phyloP scores from a whole-genome alignment of 2,113 vertebrate species.

The Sorex fumeus region DNA sequence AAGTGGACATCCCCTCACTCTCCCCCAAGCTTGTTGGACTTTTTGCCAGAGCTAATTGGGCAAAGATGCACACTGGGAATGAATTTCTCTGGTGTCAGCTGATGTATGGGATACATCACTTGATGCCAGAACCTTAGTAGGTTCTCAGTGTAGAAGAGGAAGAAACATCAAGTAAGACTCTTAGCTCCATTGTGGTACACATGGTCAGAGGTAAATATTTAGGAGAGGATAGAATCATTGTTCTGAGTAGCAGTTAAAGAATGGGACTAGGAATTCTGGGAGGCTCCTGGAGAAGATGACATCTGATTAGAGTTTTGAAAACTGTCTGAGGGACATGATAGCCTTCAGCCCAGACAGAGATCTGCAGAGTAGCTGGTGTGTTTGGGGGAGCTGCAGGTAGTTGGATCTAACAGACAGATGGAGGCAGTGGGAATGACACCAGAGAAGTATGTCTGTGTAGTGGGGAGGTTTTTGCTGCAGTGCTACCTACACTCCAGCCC shows the following conservation, averaged over 20 bases:
- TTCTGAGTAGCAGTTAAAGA: background rate
- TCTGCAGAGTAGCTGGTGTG: background rate
- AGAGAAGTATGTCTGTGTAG: background rate
- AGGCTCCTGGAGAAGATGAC: background rate
- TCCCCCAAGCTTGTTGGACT: background rate
- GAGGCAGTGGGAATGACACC: background rate
- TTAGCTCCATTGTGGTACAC: background rate
- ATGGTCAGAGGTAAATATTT: background rate
- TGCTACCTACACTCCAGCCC: too few relatives aligned
- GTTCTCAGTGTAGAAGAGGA: conserved; percentile 19
- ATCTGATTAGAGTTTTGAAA: conserved; percentile 36
- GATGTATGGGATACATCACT: background rate
- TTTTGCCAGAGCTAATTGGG: conserved; percentile 37
- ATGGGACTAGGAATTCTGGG: background rate
- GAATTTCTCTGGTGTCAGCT: conserved; percentile 44
- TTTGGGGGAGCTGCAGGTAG: background rate
- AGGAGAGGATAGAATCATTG: background rate
- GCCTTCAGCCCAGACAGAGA: background rate
- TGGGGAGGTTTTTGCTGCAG: too few relatives aligned
- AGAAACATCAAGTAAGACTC: conserved; percentile 12
- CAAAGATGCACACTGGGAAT: background rate
- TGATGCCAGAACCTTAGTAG: background rate
- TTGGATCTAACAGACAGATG: background rate
- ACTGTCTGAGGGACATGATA: background rate
- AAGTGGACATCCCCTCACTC: background rate